These are phyloP conservation scores for Chiloscyllium plagiosum DNA, from an alignment of 2,113 vertebrate genomes.

Conservation along the genomic window DNA sequence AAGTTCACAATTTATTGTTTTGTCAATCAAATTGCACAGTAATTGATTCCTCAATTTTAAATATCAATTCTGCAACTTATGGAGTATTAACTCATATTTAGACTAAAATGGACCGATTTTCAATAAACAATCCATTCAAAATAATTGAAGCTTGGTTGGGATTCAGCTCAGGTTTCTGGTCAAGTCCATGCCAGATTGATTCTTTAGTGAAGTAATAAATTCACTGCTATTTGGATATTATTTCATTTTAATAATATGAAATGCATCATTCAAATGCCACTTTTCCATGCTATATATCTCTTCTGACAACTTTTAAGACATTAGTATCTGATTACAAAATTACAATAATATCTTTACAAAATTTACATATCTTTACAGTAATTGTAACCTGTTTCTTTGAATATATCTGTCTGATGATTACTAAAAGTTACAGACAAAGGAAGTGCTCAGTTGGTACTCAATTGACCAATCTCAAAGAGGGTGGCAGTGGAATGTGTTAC, in stretches of 20 bases:
- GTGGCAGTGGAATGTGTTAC: background rate
- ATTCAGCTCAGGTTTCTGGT: background rate
- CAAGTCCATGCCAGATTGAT: background rate
- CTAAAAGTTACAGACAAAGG: background rate
- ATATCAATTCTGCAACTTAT: background rate
- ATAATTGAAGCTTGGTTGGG: background rate
- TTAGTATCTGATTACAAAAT: background rate
- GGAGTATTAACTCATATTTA: background rate
- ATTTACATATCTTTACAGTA: background rate
- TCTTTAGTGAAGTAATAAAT: background rate
- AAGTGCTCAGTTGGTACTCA: background rate
- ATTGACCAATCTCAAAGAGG: background rate
- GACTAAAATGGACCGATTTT: background rate
- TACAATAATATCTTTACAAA: background rate
- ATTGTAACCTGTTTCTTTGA: background rate
- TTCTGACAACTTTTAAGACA: background rate
- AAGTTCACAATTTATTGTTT: background rate
- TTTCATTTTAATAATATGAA: background rate
- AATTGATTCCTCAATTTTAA: background rate
- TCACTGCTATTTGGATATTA: background rate
- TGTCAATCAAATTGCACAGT: background rate
- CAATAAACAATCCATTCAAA: background rate
- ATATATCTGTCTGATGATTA: background rate
- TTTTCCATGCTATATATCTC: background rate
- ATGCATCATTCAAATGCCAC: background rate